These are phyloP conservation scores for Apteryx owenii DNA, from an alignment of 2,113 vertebrate genomes.

Conservation along the genomic window DNA sequence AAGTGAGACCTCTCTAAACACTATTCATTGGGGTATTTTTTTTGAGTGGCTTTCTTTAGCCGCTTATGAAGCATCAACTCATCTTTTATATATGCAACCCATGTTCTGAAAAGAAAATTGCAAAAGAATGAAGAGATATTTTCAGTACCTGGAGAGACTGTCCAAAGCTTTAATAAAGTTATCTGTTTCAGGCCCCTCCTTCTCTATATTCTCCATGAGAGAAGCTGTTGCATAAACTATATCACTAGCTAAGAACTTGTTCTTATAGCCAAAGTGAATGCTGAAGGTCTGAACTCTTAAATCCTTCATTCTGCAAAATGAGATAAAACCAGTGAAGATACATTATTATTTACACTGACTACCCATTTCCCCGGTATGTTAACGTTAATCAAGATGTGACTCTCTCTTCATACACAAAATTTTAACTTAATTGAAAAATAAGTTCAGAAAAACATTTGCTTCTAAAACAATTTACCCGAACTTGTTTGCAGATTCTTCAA, in stretches of 20 bases:
- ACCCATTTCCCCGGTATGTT: not conserved
- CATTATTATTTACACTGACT: not conserved
- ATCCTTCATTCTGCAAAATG: slow-evolving; percentile 89
- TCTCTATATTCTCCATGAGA: slow-evolving; percentile 90
- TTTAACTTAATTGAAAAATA: not conserved
- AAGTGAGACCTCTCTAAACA: not conserved
- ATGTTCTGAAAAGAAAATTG: not conserved
- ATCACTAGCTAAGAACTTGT: slow-evolving; percentile 94
- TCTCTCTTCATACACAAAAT: not conserved
- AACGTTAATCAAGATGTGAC: not conserved
- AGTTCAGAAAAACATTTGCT: not conserved
- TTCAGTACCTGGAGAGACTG: slow-evolving; percentile 90
- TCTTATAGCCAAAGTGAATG: slow-evolving; percentile 96
- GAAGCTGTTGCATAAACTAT: slow-evolving; percentile 89
- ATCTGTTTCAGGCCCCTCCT: slow-evolving; percentile 79
- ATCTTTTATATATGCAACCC: not conserved
- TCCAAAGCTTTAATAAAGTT: slow-evolving; percentile 96
- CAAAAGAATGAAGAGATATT: not conserved
- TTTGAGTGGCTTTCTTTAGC: not conserved
- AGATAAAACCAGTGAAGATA: not conserved
- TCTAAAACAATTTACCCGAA: slow-evolving; percentile 85
- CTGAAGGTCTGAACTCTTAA: slow-evolving; percentile 96
- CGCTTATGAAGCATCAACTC: not conserved
- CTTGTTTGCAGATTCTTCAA: slow-evolving; percentile 95
- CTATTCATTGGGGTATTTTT: not conserved